A percentile compares a stretch with the other conserved stretches of the same genome.
Conservation (phyloP, 2,797 vertebrate genomes). For the Galaxias olidus region DNA sequence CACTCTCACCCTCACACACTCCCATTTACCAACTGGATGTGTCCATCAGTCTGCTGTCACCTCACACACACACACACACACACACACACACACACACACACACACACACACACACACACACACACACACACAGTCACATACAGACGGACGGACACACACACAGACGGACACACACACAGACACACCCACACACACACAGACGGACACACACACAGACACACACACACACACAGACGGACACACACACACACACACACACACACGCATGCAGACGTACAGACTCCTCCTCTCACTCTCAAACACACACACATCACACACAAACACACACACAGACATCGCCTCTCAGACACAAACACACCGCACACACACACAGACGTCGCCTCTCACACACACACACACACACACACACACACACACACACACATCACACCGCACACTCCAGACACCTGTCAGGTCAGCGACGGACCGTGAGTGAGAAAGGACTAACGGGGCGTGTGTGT, state of each 20-base stretch:
- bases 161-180: too few species aligned
- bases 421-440: too few species aligned
- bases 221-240: neutral
- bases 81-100: conserved; percentile 14
- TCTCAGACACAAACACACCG: neutral
- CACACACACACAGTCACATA: conserved; percentile 16
- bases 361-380: neutral
- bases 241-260: conserved; percentile 55
- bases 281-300: too few species aligned
- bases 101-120: conserved; percentile 23
- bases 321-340: neutral
- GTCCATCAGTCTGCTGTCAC: neutral
- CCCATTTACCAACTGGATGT: neutral
- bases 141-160: too few species aligned
- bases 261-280: neutral
- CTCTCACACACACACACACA: neutral
- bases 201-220: neutral
- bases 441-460: too few species aligned
- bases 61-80: conserved; percentile 58
- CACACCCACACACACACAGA: neutral
- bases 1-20: neutral
- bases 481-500: too few species aligned
- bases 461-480: too few species aligned
- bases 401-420: neutral
- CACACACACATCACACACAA: neutral